Evolutionary conservation across 2,113 vertebrate species (phyloP).

Genomic region (Gila orcuttii): DNA sequence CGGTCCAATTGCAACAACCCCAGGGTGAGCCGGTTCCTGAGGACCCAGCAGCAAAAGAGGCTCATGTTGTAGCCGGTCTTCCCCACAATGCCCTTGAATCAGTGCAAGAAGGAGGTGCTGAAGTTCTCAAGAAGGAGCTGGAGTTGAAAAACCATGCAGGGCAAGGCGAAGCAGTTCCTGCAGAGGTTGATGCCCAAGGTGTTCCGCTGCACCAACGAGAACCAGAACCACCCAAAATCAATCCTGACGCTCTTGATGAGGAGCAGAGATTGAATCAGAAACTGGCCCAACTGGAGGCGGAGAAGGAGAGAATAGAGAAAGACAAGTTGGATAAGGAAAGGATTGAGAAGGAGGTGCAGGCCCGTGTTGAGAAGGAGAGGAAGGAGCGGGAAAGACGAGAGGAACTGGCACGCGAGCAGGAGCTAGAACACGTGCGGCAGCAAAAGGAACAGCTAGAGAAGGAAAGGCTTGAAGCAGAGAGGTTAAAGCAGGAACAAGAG

Average conservation of each 20-base stretch:
- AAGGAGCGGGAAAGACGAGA: slow-evolving; percentile 33
- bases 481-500: slow-evolving; percentile 48
- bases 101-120: slow-evolving; percentile 10
- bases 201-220: slow-evolving; percentile 64
- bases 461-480: slow-evolving; percentile 38
- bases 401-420: slow-evolving; percentile 46
- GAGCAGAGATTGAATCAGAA: slow-evolving; percentile 55
- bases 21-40: slow-evolving; percentile 56
- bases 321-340: slow-evolving; percentile 58
- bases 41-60: background rate
- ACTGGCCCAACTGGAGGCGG: slow-evolving; percentile 48
- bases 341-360: slow-evolving; percentile 39
- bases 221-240: slow-evolving; percentile 13
- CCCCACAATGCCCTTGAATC: background rate
- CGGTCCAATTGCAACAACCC: slow-evolving; percentile 42
- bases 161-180: background rate
- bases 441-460: slow-evolving; percentile 29
- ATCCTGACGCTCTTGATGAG: slow-evolving; percentile 23
- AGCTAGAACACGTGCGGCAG: slow-evolving; percentile 7
- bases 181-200: slow-evolving; percentile 66
- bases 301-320: slow-evolving; percentile 49
- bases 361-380: slow-evolving; percentile 44
- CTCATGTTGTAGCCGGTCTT: background rate
- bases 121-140: slow-evolving; percentile 18
- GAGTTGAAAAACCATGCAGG: slow-evolving; percentile 1